Conservation (phyloP, 2,888 invertebrate genomes). For the Oligia fasciuncula region DNA sequence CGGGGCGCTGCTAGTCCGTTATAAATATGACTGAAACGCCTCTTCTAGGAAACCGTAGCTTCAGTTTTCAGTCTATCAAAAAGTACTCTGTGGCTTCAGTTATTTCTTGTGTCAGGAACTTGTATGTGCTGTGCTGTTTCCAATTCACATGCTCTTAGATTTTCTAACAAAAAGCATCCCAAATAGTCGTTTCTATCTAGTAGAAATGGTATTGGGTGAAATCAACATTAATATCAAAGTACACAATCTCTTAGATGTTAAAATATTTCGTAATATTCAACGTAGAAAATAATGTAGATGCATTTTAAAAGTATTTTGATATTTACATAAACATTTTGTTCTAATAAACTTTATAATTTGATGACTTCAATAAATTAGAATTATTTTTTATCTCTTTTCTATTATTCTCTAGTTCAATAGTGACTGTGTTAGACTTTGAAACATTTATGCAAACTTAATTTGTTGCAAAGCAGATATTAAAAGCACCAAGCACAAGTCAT, state of each 20-base stretch:
- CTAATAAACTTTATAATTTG: neutral
- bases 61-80: neutral
- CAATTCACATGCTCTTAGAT: conserved; percentile 20
- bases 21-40: neutral
- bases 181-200: conserved; percentile 69
- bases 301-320: conserved; percentile 22
- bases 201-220: conserved; percentile 72
- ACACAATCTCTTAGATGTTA: conserved; percentile 44
- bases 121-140: neutral
- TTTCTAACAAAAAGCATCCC: conserved; percentile 27
- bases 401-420: conserved; percentile 30
- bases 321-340: conserved; percentile 35
- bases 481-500: conserved; percentile 36
- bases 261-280: conserved; percentile 36
- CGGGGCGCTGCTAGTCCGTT: neutral
- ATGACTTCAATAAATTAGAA: conserved; percentile 46
- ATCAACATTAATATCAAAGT: conserved; percentile 35
- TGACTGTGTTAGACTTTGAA: conserved; percentile 12
- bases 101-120: neutral
- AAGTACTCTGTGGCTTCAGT: neutral
- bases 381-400: neutral
- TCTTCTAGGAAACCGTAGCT: neutral
- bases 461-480: conserved; percentile 17
- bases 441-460: conserved; percentile 9
- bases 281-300: conserved; percentile 30